Base-by-base conservation (phyloP, 2,888 invertebrate species). In the Stenoptilia bipunctidactyla region DNA sequence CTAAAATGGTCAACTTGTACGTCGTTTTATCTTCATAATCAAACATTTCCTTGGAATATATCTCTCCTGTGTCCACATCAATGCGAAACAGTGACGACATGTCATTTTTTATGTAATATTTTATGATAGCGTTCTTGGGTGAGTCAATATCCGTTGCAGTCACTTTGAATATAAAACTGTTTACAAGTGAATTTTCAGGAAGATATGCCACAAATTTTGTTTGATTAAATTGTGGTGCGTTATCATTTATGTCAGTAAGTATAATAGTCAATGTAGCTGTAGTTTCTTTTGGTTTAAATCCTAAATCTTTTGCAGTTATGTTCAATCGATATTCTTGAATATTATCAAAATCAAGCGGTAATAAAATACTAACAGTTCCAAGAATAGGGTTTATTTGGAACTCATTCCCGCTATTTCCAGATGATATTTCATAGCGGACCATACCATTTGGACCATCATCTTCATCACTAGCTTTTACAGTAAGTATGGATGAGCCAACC, bases 241-340 rank as follows among this genome's bases (percentile, higher is more conserved):
- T 97, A 59, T 98, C 96, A 60, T 96, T 97, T 27, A 97, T 93
- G 62, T 98, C 97, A 0, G 93, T 94, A 1, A 98, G 85, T 39
- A 91, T 92, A 1, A 98, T 91, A 0, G 92, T 93, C 5, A 97
- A 77, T 52, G 92, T 91, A 0, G 94, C 94, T 3, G 91, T 90
- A 0, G 94, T 88, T 56, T 88, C 88, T 51, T 88, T 89, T 0
- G 92, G 86, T 50, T 92, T 90, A 60, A 94, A 95, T 1, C 92
- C 97, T 38, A 93, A 77, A 76, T 98, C 97, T 46, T 87, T 87
- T 0, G 95, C 97, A 0, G 94, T 93, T 41, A 98, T 92, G 61
- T 94, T 95, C 2, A 98, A 69, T 39, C 89, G 88, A 66, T 96
- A 96, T 61, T 92, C 92, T 61, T 92, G 91, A 39, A 92, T 87